Base-by-base conservation (phyloP, 2,113 vertebrate species). In the Mirza zaza region DNA sequence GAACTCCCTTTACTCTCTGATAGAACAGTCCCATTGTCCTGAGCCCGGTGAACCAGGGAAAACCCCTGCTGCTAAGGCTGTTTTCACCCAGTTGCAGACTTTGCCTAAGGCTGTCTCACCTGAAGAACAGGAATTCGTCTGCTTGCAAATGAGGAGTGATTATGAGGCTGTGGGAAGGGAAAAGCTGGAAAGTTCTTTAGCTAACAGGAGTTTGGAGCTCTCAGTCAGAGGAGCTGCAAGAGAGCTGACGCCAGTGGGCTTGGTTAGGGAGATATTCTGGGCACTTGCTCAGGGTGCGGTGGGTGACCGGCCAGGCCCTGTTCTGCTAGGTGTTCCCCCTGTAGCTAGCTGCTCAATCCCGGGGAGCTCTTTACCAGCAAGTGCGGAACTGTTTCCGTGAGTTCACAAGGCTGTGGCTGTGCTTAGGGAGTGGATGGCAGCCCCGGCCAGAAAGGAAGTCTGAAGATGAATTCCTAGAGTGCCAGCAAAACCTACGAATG, bases 401-500 rank as follows among this genome's bases (percentile, higher is more conserved):
- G 48, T 70, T 70, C 29, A 29, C 5, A 29, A 48, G 75, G 45
- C 32, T n/a, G 57, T 36, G 65, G 45, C 82, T 75, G 50, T 2
- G 13, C 63, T 73, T 14, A 52, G 48, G 70, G 77, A 61, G 45
- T 63, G 55, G 68, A 18, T 36, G 55, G 45, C 39, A 20, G 65
- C 68, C 23, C 10, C 15, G 13, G 50, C 50, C 3, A 2, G 70
- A 29, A 59, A 20, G 45, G 73, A 59, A 55, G 57, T 21, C 42
- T 90, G 57, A 20, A 71, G 90, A 21, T 3, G 32, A 55, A 67
- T 94, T 96, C 71, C 92, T 85, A 0, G 71, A 92, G 90, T 27
- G 79, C 87, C 63, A 76, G 36, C 29, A 9, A 57, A 13, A 63
- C 57, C 59, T 59, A 1, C 2, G 61, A 3, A 11, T 52, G 59